Percentiles rank a stretch among this genome's conserved stretches.
phyloP scores from a whole-genome alignment of 2,113 vertebrate species.

The Cavia porcellus region DNA sequence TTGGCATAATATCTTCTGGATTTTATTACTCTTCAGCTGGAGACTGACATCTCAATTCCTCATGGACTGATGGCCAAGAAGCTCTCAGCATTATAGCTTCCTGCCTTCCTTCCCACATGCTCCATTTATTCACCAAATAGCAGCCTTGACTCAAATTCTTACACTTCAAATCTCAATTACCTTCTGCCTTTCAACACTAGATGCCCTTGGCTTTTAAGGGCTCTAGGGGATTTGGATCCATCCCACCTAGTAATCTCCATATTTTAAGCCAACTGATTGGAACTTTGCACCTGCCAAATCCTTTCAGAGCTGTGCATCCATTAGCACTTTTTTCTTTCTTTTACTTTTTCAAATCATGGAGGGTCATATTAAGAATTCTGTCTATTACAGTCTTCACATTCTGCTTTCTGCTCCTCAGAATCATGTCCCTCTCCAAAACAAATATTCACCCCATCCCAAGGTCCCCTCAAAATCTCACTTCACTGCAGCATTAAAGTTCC shows the following conservation, averaged over 20 bases:
- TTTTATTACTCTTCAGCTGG: neutral
- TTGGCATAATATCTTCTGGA: neutral
- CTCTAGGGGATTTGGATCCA: neutral
- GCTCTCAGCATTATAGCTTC: fast-evolving
- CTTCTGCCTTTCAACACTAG: neutral
- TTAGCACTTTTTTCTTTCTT: neutral
- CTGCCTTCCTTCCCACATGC: fast-evolving
- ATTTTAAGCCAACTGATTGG: neutral
- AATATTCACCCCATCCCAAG: neutral
- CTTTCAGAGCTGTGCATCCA: neutral
- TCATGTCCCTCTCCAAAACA: neutral
- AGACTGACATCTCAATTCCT: neutral
- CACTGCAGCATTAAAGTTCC: neutral
- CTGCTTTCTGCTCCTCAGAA: neutral
- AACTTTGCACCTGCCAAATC: neutral
- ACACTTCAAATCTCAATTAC: neutral
- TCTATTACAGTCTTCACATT: neutral
- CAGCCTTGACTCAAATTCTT: neutral
- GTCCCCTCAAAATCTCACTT: neutral
- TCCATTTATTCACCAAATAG: neutral
- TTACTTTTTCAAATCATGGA: neutral
- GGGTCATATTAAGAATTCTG: neutral
- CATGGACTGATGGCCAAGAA: too few relatives aligned
- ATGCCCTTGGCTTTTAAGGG: neutral
- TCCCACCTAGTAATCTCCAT: neutral